Evolutionary conservation across 2,888 invertebrate species (phyloP).

Genomic region (Drosophila kanekoi): DNA sequence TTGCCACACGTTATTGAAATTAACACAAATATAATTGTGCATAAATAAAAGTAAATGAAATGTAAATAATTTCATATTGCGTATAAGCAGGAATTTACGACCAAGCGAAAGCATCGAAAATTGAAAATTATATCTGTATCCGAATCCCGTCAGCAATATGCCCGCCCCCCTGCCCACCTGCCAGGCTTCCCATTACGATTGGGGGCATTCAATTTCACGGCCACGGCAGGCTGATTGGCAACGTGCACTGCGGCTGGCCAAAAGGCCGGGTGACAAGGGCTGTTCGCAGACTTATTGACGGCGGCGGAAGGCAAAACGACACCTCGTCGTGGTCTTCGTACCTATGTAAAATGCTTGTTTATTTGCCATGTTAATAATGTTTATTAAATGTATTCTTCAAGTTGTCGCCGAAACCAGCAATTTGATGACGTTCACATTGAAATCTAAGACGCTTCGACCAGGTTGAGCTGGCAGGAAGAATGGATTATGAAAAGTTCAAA

Average conservation of each 20-base stretch:
- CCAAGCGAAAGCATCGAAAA: conserved; percentile 45
- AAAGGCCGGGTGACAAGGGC: neutral
- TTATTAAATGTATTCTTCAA: conserved; percentile 26
- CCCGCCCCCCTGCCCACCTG: neutral
- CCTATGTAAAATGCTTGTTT: conserved; percentile 53
- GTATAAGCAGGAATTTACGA: conserved; percentile 30
- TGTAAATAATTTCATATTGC: conserved; percentile 42
- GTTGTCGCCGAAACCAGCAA: no score
- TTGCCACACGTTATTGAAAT: conserved; percentile 3
- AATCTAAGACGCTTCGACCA: conserved; percentile 42
- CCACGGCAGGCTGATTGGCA: neutral
- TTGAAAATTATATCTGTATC: conserved; percentile 1
- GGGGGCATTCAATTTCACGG: conserved; percentile 43
- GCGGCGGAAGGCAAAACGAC: conserved; percentile 68
- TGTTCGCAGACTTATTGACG: conserved; percentile 48
- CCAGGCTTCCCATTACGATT: no score
- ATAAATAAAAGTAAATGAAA: conserved; percentile 1
- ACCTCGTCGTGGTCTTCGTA: conserved; percentile 38
- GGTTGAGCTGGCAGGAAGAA: neutral
- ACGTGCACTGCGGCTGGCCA: neutral
- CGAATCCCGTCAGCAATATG: neutral
- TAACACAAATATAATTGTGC: conserved; percentile 5
- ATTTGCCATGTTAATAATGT: conserved; percentile 40
- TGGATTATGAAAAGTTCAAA: neutral
- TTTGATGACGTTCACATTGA: conserved; percentile 56